Evolutionary conservation across 2,888 invertebrate genomes (phyloP), one percentile per base, ranked within the genome.

Genomic region (Diaphora mendica): DNA sequence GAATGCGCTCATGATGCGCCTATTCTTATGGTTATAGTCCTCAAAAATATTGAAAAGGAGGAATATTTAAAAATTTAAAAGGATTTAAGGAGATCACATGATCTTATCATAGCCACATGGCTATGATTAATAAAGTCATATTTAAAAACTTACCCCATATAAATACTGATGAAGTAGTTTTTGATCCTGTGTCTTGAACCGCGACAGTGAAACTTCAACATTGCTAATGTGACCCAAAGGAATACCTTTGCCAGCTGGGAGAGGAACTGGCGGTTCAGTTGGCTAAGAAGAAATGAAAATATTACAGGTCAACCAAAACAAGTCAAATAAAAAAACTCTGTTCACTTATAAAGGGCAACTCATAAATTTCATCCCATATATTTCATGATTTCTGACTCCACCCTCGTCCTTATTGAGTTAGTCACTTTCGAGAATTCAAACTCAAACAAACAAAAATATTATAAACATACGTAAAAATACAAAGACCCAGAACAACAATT

Each of bases 221-320:
- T 96, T 96, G 79, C 97, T 96, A 89, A 97, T 97, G 85, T 97
- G 97, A 9, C 97, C 97, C 44, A 98, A 94, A 0, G 97, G 96
- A 51, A 95, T 95, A 8, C 97, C 97, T 79, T 95, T 95, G 35
- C 97, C 97, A 67, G 96, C 95, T 1, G 96, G 96, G 74, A 96
- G 87, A 0, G 96, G 96, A 42, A 96, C 96, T 0, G 96, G 96
- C 0, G 96, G 96, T 80, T 96, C 96, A 71, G 94, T 94, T n/a
- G 96, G 95, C 95, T 96, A 81, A 2, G 69, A 23, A 62, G 2
- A 30, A 62, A 30, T 8, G 17, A 2, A 17, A 62, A 30, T 30
- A 30, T 59, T 59, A 59, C n/a, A 26, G 1, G 0, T 68, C 15
- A 5, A 51, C 1, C 39, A 20, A 51, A 5, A 51, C 15, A 51